Conservation (phyloP, 1,140 invertebrate species). For the Charaxes varanes region DNA sequence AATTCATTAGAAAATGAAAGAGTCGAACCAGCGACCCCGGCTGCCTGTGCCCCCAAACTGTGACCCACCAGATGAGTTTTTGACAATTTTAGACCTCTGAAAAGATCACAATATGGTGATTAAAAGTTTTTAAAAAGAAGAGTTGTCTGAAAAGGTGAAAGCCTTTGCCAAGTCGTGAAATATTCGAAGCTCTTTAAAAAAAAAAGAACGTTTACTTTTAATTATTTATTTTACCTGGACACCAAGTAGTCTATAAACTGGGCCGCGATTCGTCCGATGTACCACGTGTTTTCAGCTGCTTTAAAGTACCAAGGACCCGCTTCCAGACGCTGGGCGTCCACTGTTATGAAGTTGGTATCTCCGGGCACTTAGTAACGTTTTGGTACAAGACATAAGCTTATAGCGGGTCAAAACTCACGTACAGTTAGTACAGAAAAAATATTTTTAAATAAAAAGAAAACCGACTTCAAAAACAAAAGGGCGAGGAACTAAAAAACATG, state of each 20-base stretch:
- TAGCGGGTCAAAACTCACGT: no score
- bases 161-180: neutral
- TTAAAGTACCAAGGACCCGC: conserved; percentile 76
- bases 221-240: conserved; percentile 53
- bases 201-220: no score
- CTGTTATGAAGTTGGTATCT: conserved; percentile 71
- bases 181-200: no score
- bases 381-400: no score
- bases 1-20: no score
- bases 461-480: no score
- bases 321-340: conserved; percentile 67
- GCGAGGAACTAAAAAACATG: no score
- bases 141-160: neutral
- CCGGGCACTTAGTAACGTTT: no score
- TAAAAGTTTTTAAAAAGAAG: no score
- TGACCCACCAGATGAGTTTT: conserved; percentile 76
- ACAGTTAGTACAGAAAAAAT: no score
- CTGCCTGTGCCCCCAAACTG: conserved; percentile 76
- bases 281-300: conserved; percentile 72
- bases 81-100: conserved; percentile 44
- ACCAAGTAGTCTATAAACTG: conserved; percentile 75
- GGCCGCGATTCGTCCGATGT: conserved; percentile 70
- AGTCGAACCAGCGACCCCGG: conserved; percentile 77
- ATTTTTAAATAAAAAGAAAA: no score
- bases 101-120: conserved; percentile 14